Conservation (phyloP, 2,888 invertebrate species). For the Nomada goodeniana region DNA sequence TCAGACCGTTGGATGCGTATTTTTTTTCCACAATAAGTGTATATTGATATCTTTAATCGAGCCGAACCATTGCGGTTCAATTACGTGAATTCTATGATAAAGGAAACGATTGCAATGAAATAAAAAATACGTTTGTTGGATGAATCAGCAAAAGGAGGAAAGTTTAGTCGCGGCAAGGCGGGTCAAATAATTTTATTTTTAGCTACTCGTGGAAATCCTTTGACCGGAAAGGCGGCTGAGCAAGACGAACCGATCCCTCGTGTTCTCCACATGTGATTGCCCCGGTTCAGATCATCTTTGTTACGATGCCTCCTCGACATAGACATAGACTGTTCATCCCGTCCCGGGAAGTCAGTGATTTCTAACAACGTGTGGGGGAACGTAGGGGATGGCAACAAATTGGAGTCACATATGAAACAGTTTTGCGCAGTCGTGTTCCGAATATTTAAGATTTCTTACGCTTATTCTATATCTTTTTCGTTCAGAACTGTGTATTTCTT, state of each 20-base stretch:
- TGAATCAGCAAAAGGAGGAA: constrained; percentile 33
- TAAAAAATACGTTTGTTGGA: constrained; percentile 13
- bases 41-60: not conserved
- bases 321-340: constrained; percentile 14
- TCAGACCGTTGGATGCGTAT: not conserved
- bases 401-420: constrained; percentile 6
- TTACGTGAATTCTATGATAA: not conserved
- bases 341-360: constrained; percentile 32
- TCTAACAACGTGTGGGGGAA: constrained; percentile 32
- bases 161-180: not conserved
- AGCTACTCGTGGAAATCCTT: constrained; percentile 46
- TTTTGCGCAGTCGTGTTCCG: not conserved
- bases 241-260: constrained; percentile 33
- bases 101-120: constrained; percentile 3
- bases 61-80: not conserved
- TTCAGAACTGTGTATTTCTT: not conserved
- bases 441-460: constrained; percentile 1
- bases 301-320: constrained; percentile 20
- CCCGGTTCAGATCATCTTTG: constrained; percentile 10
- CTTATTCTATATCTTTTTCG: not conserved
- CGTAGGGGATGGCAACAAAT: constrained; percentile 12
- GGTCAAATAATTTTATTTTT: constrained; percentile 56
- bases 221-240: constrained; percentile 1
- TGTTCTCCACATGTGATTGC: constrained; percentile 32
- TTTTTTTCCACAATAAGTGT: not conserved